Percentiles rank a stretch among this genome's conserved stretches.
These are phyloP conservation scores for Hephaestus fuliginosus DNA, from an alignment of 2,797 vertebrate species.

Conservation along the genomic window DNA sequence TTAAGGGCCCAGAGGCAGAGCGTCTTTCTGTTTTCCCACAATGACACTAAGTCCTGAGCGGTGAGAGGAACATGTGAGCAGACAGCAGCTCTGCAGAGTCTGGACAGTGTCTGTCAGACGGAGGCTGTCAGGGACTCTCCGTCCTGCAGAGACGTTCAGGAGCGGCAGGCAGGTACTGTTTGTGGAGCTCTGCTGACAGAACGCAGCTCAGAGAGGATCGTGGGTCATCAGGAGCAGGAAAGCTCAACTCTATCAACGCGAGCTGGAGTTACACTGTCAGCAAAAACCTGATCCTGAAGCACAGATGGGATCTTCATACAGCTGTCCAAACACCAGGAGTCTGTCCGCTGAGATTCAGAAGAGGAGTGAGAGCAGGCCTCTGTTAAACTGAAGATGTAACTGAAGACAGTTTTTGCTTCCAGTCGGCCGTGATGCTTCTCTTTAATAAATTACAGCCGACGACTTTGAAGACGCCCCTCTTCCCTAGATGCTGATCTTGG, in stretches of 20 bases:
- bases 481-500: constrained; percentile 47
- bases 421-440: not conserved
- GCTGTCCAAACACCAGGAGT: constrained; percentile 36
- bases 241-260: not conserved
- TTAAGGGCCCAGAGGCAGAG: too few species aligned
- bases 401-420: not conserved
- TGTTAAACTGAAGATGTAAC: not conserved
- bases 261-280: constrained; percentile 34
- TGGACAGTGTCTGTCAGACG: constrained; percentile 44
- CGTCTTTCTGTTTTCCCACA: not conserved
- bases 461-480: constrained; percentile 26
- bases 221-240: constrained; percentile 1
- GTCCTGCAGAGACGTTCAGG: not conserved
- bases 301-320: constrained; percentile 26
- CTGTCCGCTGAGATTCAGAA: not conserved
- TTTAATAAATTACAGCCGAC: constrained; percentile 28
- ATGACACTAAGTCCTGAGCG: not conserved
- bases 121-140: constrained; percentile 25
- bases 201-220: not conserved
- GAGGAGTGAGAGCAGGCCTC: not conserved
- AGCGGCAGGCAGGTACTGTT: constrained; percentile 12
- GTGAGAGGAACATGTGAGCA: not conserved
- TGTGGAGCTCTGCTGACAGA: constrained; percentile 22
- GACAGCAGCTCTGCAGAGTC: constrained; percentile 7
- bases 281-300: constrained; percentile 45